Evolutionary conservation across 2,113 vertebrate species (phyloP), one percentile per base, ranked within the genome.

Genomic region (Tachuris rubrigastra): DNA sequence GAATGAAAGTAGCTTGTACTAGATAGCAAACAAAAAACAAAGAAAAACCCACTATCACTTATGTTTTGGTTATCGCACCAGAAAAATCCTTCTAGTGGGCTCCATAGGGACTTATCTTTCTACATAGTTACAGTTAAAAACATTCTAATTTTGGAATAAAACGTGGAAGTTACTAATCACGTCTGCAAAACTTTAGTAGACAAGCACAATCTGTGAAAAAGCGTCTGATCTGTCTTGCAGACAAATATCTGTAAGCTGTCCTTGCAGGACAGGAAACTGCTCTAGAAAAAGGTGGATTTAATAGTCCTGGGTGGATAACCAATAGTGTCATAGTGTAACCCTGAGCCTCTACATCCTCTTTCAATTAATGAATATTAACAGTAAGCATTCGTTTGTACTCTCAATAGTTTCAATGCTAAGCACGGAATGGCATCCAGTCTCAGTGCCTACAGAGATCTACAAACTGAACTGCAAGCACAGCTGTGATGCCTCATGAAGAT

Each of bases 401-500:
- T 60, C 5, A 87, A 12, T 47, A 39, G 71, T 77, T 71, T 89
- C 46, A 62, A 13, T 35, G 30, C 46, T 93, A 89, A 84, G 84
- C 50, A 74, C 6, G 71, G 73, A 89, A 81, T 2, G 8, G 25
- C 66, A 96, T 72, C 28, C 74, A 76, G n/a, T 65, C 74, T 68
- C 69, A 65, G 46, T n/a, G 73, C 13, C 52, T 58, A 80, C 33
- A 84, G 44, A 75, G 10, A 86, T 60, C 37, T 85, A 71, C 49
- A 87, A 95, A 66, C 13, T 46, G 71, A 63, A 91, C n/a, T 75
- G 60, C 65, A 89, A 68, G 76, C 65, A 84, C 83, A 95, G 86
- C 68, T 90, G 79, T 87, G 77, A 58, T 74, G 39, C 63, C 83
- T 86, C 5, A 2, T 35, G 82, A 96, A 83, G 71, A 79, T 66